Evolutionary conservation across 92 coral and sea anemone species (phyloP), one percentile per base, ranked within the genome.

Genomic region (Zoanthus sociatus): DNA sequence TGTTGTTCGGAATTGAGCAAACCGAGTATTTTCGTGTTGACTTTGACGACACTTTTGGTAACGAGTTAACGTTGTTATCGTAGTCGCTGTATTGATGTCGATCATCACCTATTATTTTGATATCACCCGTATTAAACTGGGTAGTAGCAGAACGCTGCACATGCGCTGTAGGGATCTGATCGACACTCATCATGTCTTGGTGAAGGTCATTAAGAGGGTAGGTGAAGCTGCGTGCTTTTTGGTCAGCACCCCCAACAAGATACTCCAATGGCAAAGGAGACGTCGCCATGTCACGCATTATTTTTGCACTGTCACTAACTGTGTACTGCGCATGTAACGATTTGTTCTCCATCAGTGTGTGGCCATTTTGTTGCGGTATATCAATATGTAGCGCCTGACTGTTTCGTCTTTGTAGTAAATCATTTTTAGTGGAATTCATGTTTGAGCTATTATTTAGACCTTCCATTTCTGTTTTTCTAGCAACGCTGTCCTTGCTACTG

Each of bases 401-500:
- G 26, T 55, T 92, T 1, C 94, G 94, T 74, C 96, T 79, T 47
- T 89, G 90, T 21, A 90, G 77, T 71, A 94, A 77, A 7, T 67
- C 78, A 5, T 18, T n/a, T 20, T 33, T 53, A 37, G 1, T 37
- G 42, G 42, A 37, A 44, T 76, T 44, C 15, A 1, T 37, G 18
- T 16, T 8, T 3, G 15, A 9, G 10, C 58, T 54, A 54, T 54
- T 10, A 7, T 17, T 2, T 53, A 9, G 7, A 44, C 45, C 17
- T 45, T 33, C 55, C 48, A 9, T 5, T 50, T 70, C 33, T 88
- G n/a, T 9, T 45, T 7, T 47, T 26, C 58, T 18, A 16, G 60
- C 4, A 45, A 81, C 56, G 13, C 33, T 78, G 44, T 81, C 85
- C 44, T 63, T 81, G 72, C 46, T 66, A 32, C 60, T 44, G 4